phyloP scores from a whole-genome alignment of 2,113 vertebrate genomes.

The Saccopteryx bilineata region DNA sequence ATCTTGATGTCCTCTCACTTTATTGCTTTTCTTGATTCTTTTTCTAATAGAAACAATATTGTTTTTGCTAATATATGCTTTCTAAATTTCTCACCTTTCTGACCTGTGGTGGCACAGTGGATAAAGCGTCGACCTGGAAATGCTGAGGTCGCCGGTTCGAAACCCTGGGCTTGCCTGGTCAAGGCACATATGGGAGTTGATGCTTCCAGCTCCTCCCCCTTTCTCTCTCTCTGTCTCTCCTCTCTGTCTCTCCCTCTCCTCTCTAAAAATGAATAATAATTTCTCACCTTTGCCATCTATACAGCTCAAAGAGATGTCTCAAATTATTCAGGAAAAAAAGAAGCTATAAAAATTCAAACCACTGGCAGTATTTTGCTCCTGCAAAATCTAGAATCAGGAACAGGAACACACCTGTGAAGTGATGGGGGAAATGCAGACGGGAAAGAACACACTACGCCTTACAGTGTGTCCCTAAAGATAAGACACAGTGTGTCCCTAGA shows the following conservation, averaged over 20 bases:
- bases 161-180: no score
- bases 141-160: no score
- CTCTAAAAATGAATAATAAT: no score
- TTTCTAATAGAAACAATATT: not conserved
- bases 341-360: slow-evolving; percentile 42
- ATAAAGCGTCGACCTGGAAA: no score
- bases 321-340: slow-evolving; percentile 16
- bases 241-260: no score
- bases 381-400: not conserved
- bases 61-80: not conserved
- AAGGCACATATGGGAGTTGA: no score
- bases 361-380: not conserved
- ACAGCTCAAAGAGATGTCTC: not conserved
- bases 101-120: no score
- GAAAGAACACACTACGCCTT: not conserved
- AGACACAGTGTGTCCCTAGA: not conserved
- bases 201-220: no score
- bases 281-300: slow-evolving; percentile 7
- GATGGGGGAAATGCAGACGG: not conserved
- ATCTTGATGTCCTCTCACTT: not conserved
- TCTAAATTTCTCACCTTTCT: slow-evolving; percentile 31
- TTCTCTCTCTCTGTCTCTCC: no score
- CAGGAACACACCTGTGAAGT: not conserved
- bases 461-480: not conserved
- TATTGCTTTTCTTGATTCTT: slow-evolving; percentile 8